These are phyloP conservation scores for Lamellibrachia satsuma DNA, from an alignment of 2,888 invertebrate genomes.

Conservation along the genomic window DNA sequence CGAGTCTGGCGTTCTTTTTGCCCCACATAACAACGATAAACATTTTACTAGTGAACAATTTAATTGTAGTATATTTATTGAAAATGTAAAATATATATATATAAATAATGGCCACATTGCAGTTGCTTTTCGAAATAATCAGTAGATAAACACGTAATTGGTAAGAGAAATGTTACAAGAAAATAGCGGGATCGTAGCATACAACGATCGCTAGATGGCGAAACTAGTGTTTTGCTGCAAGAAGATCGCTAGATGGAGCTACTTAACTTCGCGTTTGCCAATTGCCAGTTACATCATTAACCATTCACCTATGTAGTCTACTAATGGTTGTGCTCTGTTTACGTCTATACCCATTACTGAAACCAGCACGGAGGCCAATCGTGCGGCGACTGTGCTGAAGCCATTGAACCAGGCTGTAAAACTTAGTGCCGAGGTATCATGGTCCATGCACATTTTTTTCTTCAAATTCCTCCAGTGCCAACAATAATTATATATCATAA, in stretches of 20 bases:
- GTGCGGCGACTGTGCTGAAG: no score
- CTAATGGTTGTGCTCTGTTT: no score
- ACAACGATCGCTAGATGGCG: neutral
- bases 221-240: neutral
- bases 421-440: no score
- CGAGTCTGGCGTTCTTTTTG: neutral
- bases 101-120: neutral
- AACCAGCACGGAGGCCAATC: no score
- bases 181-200: neutral
- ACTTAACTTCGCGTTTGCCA: neutral
- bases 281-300: neutral
- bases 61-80: neutral
- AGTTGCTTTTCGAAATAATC: neutral
- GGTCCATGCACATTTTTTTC: no score
- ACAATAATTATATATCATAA: no score
- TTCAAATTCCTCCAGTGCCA: no score
- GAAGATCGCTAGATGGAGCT: neutral
- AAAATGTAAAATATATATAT: neutral
- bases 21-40: neutral
- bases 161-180: neutral
- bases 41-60: neutral
- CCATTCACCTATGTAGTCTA: no score
- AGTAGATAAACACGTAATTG: neutral
- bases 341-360: no score
- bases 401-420: no score